phyloP scores from a whole-genome alignment of 2,888 invertebrate species.

The Alloscopus bannaensis region DNA sequence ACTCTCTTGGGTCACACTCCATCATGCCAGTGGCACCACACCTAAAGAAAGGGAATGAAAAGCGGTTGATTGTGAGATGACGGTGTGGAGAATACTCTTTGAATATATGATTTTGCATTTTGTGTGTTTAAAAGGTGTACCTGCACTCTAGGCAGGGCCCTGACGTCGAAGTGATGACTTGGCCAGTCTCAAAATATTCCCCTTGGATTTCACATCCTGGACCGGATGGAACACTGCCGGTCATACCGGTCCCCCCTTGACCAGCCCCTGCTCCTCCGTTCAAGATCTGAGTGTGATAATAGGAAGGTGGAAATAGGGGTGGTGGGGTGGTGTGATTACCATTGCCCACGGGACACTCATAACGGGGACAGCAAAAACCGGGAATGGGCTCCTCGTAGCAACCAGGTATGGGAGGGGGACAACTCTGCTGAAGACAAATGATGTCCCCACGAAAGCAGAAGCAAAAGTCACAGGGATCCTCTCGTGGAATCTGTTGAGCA shows the following conservation, averaged over 20 bases:
- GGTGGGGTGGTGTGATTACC: constrained; percentile 88
- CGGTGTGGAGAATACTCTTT: background rate
- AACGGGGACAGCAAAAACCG: constrained; percentile 96
- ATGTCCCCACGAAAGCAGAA: constrained; percentile 98
- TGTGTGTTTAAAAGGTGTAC: constrained; percentile 79
- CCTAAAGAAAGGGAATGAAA: constrained; percentile 78
- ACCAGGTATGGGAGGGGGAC: constrained; percentile 92
- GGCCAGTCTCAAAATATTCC: constrained; percentile 89
- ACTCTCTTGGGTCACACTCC: constrained; percentile 94
- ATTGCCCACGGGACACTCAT: constrained; percentile 94
- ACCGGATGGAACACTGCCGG: constrained; percentile 84
- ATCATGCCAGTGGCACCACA: constrained; percentile 95
- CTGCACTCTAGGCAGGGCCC: constrained; percentile 96
- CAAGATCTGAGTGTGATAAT: constrained; percentile 71
- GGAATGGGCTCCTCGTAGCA: constrained; percentile 94
- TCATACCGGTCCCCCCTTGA: constrained; percentile 77
- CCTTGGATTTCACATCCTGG: constrained; percentile 92
- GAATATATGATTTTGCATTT: background rate
- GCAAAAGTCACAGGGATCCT: constrained; percentile 96
- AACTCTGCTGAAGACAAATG: constrained; percentile 95
- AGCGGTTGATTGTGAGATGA: too few relatives aligned
- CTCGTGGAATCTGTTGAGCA: constrained; percentile 95
- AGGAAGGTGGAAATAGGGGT: constrained; percentile 84
- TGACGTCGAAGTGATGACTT: constrained; percentile 88
- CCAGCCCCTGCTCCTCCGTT: constrained; percentile 60